Base-by-base conservation (phyloP, 2,113 vertebrate species). In the Oenanthe oenanthe region DNA sequence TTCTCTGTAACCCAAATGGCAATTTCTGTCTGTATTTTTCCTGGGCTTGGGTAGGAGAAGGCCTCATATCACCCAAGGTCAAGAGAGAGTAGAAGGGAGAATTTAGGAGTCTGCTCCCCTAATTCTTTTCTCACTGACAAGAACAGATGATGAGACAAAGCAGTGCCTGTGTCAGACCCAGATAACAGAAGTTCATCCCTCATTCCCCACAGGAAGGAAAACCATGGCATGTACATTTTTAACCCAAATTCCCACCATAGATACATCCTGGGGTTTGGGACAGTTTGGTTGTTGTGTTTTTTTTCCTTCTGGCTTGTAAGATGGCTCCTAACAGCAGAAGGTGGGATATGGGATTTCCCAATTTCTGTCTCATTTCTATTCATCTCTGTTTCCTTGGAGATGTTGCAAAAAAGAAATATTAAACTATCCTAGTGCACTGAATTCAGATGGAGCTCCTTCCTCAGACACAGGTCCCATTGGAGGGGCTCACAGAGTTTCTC, bases 391-490 rank as follows among this genome's bases (percentile, higher is more conserved):
- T 79, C 77, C 87, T 95, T 95, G 90, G 88, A 97, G 75, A 91
- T 92, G 47, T 50, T 97, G 67, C 80, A 96, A 53, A 95, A 93
- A 86, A 75, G 68, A 60, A 93, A 95, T 92, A 86, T 57, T 92
- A 86, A 96, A 72, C 47, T 50, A 63, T 88, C 89, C 48, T 88
- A 65, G 71, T 71, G 75, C 82, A 87, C 40, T 81, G 48, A 95
- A 96, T 96, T 97, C 89, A 97, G 95, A 90, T 95, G 57, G 89
- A 80, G 40, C 79, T 86, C 77, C 82, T 95, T 95, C 47, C 93
- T 91, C 61, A 94, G 83, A 28, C 65, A 19, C 1, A 5, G 82
- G 76, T 95, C 95, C 97, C 97, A 73, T 71, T 3, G 16, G 88
- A 95, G 79, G 80, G 34, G 7, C 50, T 68, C 21, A 7, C 42